These are phyloP conservation scores for Epirrhoe alternata DNA, from an alignment of 2,888 invertebrate species.

Conservation along the genomic window DNA sequence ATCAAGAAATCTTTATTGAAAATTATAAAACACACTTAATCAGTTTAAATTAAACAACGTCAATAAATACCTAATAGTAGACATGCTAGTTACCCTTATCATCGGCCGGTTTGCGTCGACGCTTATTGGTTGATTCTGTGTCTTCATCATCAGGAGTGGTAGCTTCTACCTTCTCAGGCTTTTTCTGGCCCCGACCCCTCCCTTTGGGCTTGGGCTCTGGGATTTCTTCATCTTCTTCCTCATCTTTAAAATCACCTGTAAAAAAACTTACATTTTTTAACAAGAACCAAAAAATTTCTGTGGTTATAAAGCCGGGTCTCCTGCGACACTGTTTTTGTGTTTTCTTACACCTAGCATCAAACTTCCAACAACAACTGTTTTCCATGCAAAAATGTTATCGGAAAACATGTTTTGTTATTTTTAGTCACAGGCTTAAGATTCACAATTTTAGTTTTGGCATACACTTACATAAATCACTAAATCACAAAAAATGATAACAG, in stretches of 20 bases:
- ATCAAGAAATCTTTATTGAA: constrained; percentile 78
- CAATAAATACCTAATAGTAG: constrained; percentile 56
- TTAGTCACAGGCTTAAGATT: too few relatives aligned
- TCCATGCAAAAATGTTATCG: too few relatives aligned
- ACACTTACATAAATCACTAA: too few relatives aligned
- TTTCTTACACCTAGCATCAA: too few relatives aligned
- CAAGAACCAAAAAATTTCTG: too few relatives aligned
- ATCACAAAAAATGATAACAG: neutral
- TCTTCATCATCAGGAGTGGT: constrained; percentile 57
- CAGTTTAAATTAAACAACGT: constrained; percentile 69
- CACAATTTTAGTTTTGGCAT: too few relatives aligned
- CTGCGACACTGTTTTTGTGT: too few relatives aligned
- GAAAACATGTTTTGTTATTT: too few relatives aligned
- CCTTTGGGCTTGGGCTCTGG: constrained; percentile 69
- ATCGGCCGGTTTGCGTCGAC: constrained; percentile 71
- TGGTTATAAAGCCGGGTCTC: too few relatives aligned
- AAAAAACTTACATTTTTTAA: too few relatives aligned
- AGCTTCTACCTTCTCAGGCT: constrained; percentile 51
- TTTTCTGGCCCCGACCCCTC: constrained; percentile 67
- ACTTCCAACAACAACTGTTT: too few relatives aligned
- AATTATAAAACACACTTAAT: constrained; percentile 72
- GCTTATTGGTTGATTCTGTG: constrained; percentile 66
- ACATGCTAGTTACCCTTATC: constrained; percentile 80
- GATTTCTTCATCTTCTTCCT: constrained; percentile 60
- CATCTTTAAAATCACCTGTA: constrained; percentile 64